Conservation (phyloP, 2,888 invertebrate species). For the Xiphydria camelus region DNA sequence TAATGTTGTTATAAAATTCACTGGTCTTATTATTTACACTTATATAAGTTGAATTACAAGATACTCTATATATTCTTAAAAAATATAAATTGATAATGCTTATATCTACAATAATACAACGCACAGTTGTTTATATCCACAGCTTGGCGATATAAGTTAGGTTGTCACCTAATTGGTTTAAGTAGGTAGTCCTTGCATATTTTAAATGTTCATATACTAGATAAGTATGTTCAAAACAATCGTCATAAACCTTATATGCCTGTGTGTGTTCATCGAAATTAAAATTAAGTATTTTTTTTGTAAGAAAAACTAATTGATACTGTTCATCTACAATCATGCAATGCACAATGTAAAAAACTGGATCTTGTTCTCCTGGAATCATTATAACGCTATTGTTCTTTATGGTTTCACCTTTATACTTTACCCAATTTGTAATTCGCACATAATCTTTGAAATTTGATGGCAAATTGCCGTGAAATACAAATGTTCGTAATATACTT, state of each 20-base stretch:
- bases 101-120: too few relatives aligned
- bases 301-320: background rate
- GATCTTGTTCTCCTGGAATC: constrained; percentile 4
- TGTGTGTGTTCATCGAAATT: constrained; percentile 1
- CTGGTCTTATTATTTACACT: too few relatives aligned
- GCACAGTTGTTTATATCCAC: constrained; percentile 5
- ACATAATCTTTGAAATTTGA: background rate
- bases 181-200: background rate
- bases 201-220: background rate
- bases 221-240: too few relatives aligned
- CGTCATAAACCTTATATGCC: background rate
- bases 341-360: background rate
- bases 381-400: background rate
- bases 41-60: too few relatives aligned
- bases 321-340: background rate
- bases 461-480: background rate
- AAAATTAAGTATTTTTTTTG: too few relatives aligned
- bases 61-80: too few relatives aligned
- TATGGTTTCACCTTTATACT: background rate
- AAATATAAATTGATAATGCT: too few relatives aligned
- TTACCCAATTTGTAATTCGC: constrained; percentile 1
- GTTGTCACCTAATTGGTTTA: background rate
- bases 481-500: background rate
- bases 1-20: too few relatives aligned
- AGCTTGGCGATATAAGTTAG: background rate